Evolutionary conservation across 2,113 vertebrate species (phyloP).

Genomic region (Gadus macrocephalus): DNA sequence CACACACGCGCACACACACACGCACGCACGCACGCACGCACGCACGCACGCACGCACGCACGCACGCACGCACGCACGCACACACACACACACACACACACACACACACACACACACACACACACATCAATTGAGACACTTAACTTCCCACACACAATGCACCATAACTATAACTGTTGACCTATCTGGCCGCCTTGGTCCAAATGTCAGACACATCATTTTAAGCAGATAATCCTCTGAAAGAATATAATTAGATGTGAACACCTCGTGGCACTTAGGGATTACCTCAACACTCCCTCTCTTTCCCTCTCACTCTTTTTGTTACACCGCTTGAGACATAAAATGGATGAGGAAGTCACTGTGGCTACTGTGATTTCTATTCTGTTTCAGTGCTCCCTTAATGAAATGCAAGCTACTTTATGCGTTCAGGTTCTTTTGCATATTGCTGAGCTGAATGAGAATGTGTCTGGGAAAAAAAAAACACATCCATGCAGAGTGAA

Average conservation of each 20-base stretch:
- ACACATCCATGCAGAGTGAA: no score
- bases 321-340: no score
- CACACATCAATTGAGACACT: neutral
- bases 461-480: no score
- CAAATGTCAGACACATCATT: conserved; percentile 1
- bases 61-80: neutral
- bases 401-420: no score
- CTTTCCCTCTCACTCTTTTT: no score
- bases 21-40: neutral
- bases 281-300: conserved; percentile 3
- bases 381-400: neutral
- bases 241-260: conserved; percentile 4
- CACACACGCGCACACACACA: conserved; percentile 9
- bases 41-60: no score
- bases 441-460: no score
- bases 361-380: neutral
- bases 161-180: no score
- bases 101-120: conserved; percentile 6
- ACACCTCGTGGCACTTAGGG: conserved; percentile 31
- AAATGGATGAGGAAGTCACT: no score
- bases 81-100: conserved; percentile 6
- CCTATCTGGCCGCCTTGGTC: neutral
- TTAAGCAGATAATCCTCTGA: conserved; percentile 1
- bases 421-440: no score
- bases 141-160: no score